phyloP scores from a whole-genome alignment of 2,888 invertebrate genomes.

The Latrodectus hesperus region DNA sequence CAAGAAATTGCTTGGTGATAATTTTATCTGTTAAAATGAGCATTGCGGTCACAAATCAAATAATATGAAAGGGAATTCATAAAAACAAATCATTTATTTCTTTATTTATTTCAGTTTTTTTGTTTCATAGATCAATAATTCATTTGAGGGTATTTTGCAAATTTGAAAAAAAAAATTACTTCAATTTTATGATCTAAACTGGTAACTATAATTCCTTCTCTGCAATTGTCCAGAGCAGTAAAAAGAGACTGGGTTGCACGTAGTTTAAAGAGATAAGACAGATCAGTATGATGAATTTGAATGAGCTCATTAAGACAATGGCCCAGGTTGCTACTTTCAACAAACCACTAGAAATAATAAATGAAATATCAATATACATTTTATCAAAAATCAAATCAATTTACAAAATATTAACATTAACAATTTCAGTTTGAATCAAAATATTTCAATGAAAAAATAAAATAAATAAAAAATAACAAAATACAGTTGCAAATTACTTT shows the following conservation, averaged over 20 bases:
- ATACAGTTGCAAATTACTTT: no score
- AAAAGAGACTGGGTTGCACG: conserved; percentile 87
- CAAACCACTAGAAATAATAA: conserved; percentile 76
- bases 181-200: conserved; percentile 88
- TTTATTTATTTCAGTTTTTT: no score
- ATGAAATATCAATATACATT: background rate
- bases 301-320: conserved; percentile 82
- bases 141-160: no score
- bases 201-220: conserved; percentile 90
- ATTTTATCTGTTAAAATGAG: no score
- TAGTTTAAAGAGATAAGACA: conserved; percentile 84
- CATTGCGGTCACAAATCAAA: no score
- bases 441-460: background rate
- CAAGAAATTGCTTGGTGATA: no score
- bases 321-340: conserved; percentile 78
- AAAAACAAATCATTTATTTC: no score
- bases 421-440: background rate
- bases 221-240: conserved; percentile 88
- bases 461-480: background rate
- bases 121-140: no score
- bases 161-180: conserved; percentile 77
- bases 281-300: conserved; percentile 86
- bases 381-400: background rate
- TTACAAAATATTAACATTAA: background rate
- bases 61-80: no score